Conservation (phyloP, 64 coral and sea anemone species). For the Stichodactyla mertensii region DNA sequence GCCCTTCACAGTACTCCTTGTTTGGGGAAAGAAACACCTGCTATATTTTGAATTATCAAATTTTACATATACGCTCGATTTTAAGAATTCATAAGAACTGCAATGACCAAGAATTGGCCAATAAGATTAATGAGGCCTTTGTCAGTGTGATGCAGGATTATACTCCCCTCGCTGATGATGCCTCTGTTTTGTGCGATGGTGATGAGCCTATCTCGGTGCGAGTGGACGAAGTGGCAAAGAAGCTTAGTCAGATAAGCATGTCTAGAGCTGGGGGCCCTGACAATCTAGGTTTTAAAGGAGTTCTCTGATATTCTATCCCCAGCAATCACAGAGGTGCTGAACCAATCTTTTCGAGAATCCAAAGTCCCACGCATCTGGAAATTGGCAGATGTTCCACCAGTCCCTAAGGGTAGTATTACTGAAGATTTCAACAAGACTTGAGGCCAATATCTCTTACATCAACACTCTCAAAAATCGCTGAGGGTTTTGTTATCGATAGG, state of each 20-base stretch:
- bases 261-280: conserved; percentile 11
- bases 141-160: conserved; percentile 28
- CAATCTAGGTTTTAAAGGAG: not conserved
- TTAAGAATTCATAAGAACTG: too few species aligned
- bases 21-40: too few species aligned
- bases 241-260: not conserved
- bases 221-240: not conserved
- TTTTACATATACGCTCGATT: not conserved
- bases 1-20: too few species aligned
- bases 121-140: conserved; percentile 45
- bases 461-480: conserved; percentile 7
- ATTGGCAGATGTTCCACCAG: not conserved
- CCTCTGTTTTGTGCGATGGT: conserved; percentile 10
- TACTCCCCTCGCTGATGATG: not conserved
- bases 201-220: conserved; percentile 28
- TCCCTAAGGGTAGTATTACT: not conserved
- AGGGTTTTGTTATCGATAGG: conserved; percentile 7
- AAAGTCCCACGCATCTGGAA: conserved; percentile 15
- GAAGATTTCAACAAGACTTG: not conserved
- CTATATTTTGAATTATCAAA: too few species aligned
- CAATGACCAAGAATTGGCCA: not conserved
- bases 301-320: not conserved
- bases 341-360: conserved; percentile 9
- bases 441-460: conserved; percentile 15
- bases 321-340: not conserved